Evolutionary conservation across 2,113 vertebrate genomes (phyloP).

Genomic region (Psittacus erithacus): DNA sequence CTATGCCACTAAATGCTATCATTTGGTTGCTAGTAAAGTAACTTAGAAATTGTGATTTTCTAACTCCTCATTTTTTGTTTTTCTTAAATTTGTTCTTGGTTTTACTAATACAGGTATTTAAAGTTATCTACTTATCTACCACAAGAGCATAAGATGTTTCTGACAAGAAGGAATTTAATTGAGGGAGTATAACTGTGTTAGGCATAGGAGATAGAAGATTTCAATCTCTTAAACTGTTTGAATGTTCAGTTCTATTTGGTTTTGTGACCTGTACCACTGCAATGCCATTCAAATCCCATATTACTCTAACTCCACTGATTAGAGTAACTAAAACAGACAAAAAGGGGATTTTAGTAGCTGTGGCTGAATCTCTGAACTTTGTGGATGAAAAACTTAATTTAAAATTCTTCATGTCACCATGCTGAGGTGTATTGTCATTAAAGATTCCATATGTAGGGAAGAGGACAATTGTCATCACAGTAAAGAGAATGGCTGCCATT

Average conservation of each 20-base stretch:
- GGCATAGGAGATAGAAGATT: background rate
- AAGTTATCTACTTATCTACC: background rate
- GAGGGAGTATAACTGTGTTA: background rate
- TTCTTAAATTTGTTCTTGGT: background rate
- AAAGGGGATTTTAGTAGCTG: background rate
- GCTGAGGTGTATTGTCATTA: background rate
- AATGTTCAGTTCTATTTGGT: background rate
- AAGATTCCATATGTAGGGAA: background rate
- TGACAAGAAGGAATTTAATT: background rate
- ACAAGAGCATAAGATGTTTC: background rate
- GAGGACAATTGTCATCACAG: background rate
- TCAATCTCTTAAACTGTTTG: background rate
- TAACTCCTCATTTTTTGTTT: background rate
- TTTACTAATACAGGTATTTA: background rate
- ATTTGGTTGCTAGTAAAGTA: background rate
- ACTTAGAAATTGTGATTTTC: background rate
- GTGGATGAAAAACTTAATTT: background rate
- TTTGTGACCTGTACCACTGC: background rate
- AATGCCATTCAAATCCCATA: background rate
- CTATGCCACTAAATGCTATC: background rate
- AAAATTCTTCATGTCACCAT: background rate
- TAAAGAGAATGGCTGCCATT: background rate
- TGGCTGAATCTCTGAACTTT: background rate
- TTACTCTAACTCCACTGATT: background rate
- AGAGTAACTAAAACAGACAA: background rate